Conservation (phyloP, 2,888 invertebrate species). For the Mythimna lalbum region DNA sequence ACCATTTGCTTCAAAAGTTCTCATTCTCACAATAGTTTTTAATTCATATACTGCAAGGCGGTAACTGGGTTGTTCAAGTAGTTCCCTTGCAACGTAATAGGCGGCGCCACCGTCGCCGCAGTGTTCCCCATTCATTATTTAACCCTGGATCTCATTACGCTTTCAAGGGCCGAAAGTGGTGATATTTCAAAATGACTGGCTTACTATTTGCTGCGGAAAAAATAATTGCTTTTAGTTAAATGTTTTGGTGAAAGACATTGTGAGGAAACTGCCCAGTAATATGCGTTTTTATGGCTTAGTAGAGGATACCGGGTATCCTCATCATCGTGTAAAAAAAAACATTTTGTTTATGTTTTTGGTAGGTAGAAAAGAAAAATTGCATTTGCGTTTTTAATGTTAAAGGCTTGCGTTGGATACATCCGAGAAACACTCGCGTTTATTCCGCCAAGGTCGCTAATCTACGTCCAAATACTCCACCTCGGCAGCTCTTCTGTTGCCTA, state of each 20-base stretch:
- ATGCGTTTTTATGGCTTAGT: too few relatives aligned
- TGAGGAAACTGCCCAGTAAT: background rate
- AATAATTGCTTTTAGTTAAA: background rate
- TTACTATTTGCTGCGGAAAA: background rate
- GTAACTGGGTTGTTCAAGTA: constrained; percentile 19
- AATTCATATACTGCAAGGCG: constrained; percentile 26
- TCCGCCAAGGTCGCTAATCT: too few relatives aligned
- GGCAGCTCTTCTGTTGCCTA: too few relatives aligned
- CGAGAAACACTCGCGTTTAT: too few relatives aligned
- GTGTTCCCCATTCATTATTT: constrained; percentile 25
- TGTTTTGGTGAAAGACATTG: background rate
- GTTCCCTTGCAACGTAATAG: constrained; percentile 27
- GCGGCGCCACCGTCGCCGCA: constrained; percentile 13
- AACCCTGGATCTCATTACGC: constrained; percentile 33
- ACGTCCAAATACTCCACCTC: too few relatives aligned
- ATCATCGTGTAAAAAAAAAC: background rate
- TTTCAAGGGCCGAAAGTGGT: constrained; percentile 22
- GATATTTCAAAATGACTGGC: constrained; percentile 25
- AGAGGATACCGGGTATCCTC: too few relatives aligned
- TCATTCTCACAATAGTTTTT: constrained; percentile 25
- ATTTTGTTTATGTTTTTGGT: too few relatives aligned
- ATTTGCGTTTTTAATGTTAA: too few relatives aligned
- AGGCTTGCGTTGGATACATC: too few relatives aligned
- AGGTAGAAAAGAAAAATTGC: too few relatives aligned
- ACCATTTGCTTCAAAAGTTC: constrained; percentile 14